Base-by-base conservation (phyloP, 1,140 invertebrate genomes). In the Drosophila gunungcola region DNA sequence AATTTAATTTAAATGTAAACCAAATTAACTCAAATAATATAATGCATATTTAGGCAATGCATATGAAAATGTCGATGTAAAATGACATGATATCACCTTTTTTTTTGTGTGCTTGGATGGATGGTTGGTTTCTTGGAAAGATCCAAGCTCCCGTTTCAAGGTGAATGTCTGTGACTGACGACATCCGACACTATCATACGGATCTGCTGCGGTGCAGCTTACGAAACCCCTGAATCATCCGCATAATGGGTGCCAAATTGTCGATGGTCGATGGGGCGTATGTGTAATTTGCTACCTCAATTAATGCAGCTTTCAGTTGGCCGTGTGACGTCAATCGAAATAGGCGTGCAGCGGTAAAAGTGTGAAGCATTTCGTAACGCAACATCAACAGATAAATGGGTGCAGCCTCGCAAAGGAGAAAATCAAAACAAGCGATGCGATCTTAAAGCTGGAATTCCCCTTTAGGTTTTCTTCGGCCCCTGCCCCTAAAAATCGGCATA, bases 171-270 rank as follows among this genome's bases (percentile, higher is more conserved):
- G 64, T 62, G 72, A 78, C 78, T 56, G 58, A 60, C 43, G 54
- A 70, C 63, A 81, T 67, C 29, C 67, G 57, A 69, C 67, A 61
- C 68, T 55, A 62, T 56, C 78, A 80, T 56, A 73, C 80, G 80
- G 83, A 88, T 88, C 75, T 89, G 54, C 42, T 34, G 73, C 46
- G 61, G 61, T 77, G 63, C 34, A 58, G 13, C 82, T 86, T 82
- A 82, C 48, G 79, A 86, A 88, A 86, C 39, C 49, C 51, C 76
- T 80, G 84, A 83, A 77, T 88, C 83, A 89, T 80, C 58, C 67
- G 78, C 72, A 84, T 84, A 75, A 80, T 84, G 78, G 52, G 45
- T 57, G 46, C 63, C 63, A 63, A 67, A 58, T 64, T 55, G 57
- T 58, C 57, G 67, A 70, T 52, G 58, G 60, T 41, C 27, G 11